Conservation (phyloP, 2,113 vertebrate species). For the Hemibagrus wyckioides region DNA sequence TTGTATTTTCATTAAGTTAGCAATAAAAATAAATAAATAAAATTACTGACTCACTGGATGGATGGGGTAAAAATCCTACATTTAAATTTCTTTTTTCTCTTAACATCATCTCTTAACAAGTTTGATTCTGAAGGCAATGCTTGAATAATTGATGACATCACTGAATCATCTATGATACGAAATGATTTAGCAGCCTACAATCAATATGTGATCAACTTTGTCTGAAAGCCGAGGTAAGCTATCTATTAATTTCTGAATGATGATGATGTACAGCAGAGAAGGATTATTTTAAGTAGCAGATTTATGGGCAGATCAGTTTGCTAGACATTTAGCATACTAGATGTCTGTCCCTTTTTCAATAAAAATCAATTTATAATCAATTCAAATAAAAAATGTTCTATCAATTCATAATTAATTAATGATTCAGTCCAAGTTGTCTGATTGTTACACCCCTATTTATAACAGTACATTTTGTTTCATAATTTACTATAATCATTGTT, state of each 20-base stretch:
- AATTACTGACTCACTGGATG: not conserved
- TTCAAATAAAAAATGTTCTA: too few relatives aligned
- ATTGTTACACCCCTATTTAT: not conserved
- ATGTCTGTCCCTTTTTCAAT: not conserved
- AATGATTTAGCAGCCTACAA: not conserved
- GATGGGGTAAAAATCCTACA: not conserved
- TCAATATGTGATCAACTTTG: not conserved
- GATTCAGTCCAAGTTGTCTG: not conserved
- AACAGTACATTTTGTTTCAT: not conserved
- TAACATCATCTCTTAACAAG: slow-evolving; percentile 48
- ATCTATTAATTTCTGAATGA: not conserved
- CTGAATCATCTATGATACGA: not conserved
- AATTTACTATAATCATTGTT: not conserved
- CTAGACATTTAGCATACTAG: not conserved
- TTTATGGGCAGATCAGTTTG: not conserved
- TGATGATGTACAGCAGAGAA: not conserved
- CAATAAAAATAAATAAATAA: not conserved
- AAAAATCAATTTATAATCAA: not conserved
- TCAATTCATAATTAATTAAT: not conserved
- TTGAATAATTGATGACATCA: not conserved
- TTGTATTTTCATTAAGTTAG: not conserved
- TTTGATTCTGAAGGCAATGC: not conserved
- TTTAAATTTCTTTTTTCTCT: not conserved
- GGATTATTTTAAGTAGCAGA: not conserved
- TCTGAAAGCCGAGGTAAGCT: not conserved